These are phyloP conservation scores for Rhyacichthys aspro DNA, from an alignment of 2,797 vertebrate genomes.

Conservation along the genomic window DNA sequence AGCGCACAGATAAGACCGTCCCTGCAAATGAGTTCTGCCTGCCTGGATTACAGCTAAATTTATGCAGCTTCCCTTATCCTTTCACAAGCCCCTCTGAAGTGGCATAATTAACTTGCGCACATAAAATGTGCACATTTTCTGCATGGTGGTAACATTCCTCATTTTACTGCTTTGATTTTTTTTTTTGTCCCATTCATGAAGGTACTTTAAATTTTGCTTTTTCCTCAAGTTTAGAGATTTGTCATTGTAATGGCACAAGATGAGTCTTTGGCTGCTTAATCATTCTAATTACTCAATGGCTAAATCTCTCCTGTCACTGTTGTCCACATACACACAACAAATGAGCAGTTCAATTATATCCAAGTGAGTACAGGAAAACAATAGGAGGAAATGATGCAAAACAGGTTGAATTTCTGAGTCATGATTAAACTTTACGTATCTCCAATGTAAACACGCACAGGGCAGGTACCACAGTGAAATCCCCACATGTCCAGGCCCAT, in stretches of 20 bases:
- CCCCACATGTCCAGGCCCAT: constrained; percentile 43
- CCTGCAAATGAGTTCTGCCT: constrained; percentile 99
- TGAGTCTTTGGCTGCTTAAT: constrained; percentile 56
- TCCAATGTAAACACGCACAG: constrained; percentile 1
- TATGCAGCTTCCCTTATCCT: constrained; percentile 99
- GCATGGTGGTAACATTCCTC: constrained; percentile 96
- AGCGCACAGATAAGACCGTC: constrained; percentile 97
- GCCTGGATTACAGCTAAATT: constrained; percentile 99
- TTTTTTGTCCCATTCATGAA: constrained; percentile 83
- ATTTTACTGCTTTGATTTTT: constrained; percentile 90
- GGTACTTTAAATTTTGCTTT: constrained; percentile 86
- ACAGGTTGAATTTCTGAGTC: constrained; percentile 12
- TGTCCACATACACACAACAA: constrained; percentile 39
- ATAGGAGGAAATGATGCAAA: constrained; percentile 34
- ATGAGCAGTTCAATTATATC: constrained; percentile 32
- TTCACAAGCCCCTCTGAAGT: constrained; percentile 99
- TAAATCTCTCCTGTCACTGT: constrained; percentile 49
- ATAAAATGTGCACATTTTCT: constrained; percentile 99
- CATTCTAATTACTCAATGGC: constrained; percentile 61
- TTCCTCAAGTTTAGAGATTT: constrained; percentile 74
- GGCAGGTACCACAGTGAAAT: constrained; percentile 12
- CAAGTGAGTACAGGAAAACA: constrained; percentile 19
- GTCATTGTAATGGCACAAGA: constrained; percentile 77
- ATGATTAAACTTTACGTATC: constrained; percentile 11
- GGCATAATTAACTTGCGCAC: constrained; percentile 99